Percentiles rank a stretch among this genome's conserved stretches.
phyloP scores from a whole-genome alignment of 1,140 invertebrate species.

The Onthophagus taurus region DNA sequence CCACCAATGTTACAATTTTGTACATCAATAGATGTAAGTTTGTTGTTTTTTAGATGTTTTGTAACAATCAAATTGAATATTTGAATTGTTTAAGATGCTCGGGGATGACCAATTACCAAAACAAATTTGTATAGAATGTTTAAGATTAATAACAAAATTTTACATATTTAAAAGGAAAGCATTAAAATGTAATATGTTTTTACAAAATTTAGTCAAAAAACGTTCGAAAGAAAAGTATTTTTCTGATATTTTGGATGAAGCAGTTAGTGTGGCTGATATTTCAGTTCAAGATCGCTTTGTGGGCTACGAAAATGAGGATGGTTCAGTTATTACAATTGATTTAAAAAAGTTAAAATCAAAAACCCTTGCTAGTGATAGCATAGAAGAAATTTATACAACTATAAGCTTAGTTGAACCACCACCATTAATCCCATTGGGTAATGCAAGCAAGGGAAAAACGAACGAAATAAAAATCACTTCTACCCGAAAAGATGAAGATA shows the following conservation, averaged over 20 bases:
- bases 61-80: slow-evolving; percentile 3
- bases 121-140: slow-evolving; percentile 24
- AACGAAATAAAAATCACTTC: slow-evolving; percentile 5
- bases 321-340: slow-evolving; percentile 2
- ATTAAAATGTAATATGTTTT: slow-evolving; percentile 19
- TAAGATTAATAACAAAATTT: slow-evolving; percentile 24
- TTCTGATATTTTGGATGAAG: slow-evolving; percentile 13
- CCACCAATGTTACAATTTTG: slow-evolving; percentile 25
- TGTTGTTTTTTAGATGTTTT: slow-evolving; percentile 3
- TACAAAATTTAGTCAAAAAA: slow-evolving; percentile 17
- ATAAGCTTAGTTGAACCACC: slow-evolving; percentile 22
- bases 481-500: slow-evolving; percentile 10
- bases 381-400: slow-evolving; percentile 13
- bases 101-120: slow-evolving; percentile 24
- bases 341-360: not conserved
- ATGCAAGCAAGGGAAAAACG: slow-evolving; percentile 9
- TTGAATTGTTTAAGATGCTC: slow-evolving; percentile 18
- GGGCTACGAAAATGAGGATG: slow-evolving; percentile 19
- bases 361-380: not conserved
- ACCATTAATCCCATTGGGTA: slow-evolving; percentile 24
- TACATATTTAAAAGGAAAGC: slow-evolving; percentile 27
- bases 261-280: slow-evolving; percentile 11
- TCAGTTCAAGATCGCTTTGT: not conserved
- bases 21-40: slow-evolving; percentile 21
- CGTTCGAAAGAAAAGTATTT: slow-evolving; percentile 13